Evolutionary conservation across 2,888 invertebrate genomes (phyloP), one percentile per base, ranked within the genome.

Genomic region (Coecobrya sp.): DNA sequence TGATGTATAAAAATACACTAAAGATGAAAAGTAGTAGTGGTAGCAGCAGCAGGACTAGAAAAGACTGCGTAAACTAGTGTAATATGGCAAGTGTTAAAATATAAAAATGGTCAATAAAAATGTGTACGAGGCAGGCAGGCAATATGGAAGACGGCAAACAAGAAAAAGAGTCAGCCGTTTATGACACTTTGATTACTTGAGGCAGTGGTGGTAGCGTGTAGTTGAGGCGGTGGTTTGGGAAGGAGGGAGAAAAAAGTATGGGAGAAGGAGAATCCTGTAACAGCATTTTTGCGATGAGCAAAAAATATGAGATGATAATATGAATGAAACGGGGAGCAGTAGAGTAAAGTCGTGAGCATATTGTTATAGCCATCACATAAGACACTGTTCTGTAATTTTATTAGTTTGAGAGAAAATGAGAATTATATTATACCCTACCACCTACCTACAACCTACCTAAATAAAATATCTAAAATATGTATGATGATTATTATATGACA

Each of bases 141-240:
- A 59, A 27, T 25, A 10, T 68, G n/a, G 13, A 19, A 79, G 65
- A 49, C 42, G 36, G 27, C 25, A 65, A 11, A 10, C 27, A 25
- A 27, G 27, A 25, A 73, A 73, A 73, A 16, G 42, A 73, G 73
- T 42, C 59, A 76, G 73, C 27, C 85, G 85, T 90, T 90, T 90
- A 90, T 85, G 89, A 85, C 73, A 55, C 45, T 82, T 81, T 89
- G 89, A 89, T 89, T 89, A 84, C 73, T 73, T 85, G 81, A 82
- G 36, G 82, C 52, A 52, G 36, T 36, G 25, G 59, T 36, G 16
- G 16, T 2, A 10, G 62, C 19, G 19, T 19, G 36, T 13, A 19
- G 52, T 42, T 22, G 76, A 13, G 22, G 81, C 13, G 19, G 62
- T 62, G 22, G 13, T 55, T 25, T 81, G 22, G 19, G 68, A 42